Evolutionary conservation across 1,140 invertebrate genomes (phyloP).

Genomic region (Adoxophyes honmai): DNA sequence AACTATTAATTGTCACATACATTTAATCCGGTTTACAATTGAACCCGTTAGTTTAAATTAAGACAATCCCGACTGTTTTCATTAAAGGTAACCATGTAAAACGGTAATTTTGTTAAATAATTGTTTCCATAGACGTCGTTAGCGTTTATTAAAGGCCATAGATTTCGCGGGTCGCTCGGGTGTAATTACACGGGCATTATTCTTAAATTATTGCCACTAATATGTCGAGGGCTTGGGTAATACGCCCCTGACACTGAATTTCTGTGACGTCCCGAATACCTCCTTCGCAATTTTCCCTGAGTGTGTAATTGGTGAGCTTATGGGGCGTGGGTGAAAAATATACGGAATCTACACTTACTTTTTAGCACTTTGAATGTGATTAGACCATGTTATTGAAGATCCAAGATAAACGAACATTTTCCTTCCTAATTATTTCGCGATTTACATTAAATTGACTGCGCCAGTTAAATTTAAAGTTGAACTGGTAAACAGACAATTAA

Average conservation of each 20-base stretch:
- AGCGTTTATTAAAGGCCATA: constrained; percentile 72
- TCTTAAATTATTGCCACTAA: constrained; percentile 72
- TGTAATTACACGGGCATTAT: constrained; percentile 67
- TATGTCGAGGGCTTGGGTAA: constrained; percentile 56
- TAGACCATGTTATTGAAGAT: no score
- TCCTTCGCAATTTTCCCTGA: not conserved
- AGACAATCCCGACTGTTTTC: constrained; percentile 31
- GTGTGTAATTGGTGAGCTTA: constrained; percentile 3
- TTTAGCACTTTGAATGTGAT: no score
- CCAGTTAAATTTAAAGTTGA: no score
- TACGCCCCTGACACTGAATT: constrained; percentile 42
- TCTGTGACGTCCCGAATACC: constrained; percentile 32
- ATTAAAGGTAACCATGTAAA: constrained; percentile 47
- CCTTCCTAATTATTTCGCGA: no score
- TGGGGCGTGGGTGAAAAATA: not conserved
- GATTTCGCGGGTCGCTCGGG: constrained; percentile 54
- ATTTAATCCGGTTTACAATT: constrained; percentile 35
- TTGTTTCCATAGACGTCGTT: constrained; percentile 59
- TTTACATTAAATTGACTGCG: no score
- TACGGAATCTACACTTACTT: no score
- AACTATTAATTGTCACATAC: not conserved
- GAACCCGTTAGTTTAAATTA: constrained; percentile 18
- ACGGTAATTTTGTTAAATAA: constrained; percentile 67
- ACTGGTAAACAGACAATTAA: not conserved
- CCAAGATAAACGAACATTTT: no score